Conservation (phyloP, 92 coral and sea anemone species). For the Zoanthus sansibaricus region DNA sequence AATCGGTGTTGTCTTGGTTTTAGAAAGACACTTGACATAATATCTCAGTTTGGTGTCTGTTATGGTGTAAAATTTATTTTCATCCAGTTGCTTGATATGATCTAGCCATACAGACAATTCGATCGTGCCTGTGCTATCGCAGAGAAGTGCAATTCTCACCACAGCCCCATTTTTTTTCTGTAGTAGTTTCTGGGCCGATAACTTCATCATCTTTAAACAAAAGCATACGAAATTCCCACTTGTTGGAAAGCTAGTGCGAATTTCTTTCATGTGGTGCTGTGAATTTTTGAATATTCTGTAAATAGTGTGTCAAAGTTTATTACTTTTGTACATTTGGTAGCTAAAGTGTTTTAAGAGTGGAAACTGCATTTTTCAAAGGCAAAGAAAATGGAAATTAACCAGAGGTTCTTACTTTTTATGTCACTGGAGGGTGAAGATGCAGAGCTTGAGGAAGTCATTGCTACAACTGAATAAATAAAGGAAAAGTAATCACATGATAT, state of each 20-base stretch:
- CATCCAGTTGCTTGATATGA: constrained; percentile 37
- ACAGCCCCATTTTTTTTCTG: constrained; percentile 58
- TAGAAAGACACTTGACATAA: constrained; percentile 52
- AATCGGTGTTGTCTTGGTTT: constrained; percentile 44
- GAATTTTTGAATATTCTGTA: too few species aligned
- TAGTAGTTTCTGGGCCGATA: constrained; percentile 42
- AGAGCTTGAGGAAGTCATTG: constrained; percentile 57
- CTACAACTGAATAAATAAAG: constrained; percentile 13
- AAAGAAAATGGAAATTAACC: constrained; percentile 41
- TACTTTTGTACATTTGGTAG: too few species aligned
- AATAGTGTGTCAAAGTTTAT: too few species aligned
- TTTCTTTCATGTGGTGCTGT: too few species aligned
- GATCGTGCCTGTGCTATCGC: constrained; percentile 47
- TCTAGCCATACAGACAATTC: constrained; percentile 54
- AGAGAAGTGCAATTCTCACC: constrained; percentile 39
- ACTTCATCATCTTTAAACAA: too few species aligned
- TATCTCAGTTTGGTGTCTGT: constrained; percentile 43
- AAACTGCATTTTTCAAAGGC: constrained; percentile 46
- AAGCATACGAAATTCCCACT: too few species aligned
- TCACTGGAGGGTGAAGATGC: constrained; percentile 52
- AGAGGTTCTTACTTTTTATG: constrained; percentile 41
- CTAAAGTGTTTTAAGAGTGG: not conserved
- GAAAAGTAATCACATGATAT: too few species aligned
- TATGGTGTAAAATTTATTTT: constrained; percentile 44
- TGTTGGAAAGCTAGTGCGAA: too few species aligned